Evolutionary conservation across 2,113 vertebrate species (phyloP).

Genomic region (Furnarius figulus): DNA sequence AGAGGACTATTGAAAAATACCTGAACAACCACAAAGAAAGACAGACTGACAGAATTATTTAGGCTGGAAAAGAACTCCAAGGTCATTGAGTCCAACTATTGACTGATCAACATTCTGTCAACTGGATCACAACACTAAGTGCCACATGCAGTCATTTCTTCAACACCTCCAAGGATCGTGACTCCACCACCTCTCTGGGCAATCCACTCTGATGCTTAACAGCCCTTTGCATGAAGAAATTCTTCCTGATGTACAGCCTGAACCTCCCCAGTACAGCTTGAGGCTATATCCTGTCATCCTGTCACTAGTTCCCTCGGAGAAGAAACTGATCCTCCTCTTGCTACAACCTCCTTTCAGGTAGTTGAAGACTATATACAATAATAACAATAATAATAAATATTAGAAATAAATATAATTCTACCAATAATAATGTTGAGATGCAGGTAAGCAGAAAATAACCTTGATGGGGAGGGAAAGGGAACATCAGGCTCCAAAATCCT

Average conservation of each 20-base stretch:
- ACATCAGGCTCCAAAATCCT: background rate
- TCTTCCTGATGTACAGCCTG: background rate
- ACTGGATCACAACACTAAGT: rapidly evolving
- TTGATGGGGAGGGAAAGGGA: background rate
- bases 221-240: background rate
- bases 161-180: background rate
- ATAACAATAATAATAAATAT: background rate
- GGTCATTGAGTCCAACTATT: background rate
- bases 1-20: background rate
- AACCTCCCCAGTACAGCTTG: background rate
- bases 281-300: background rate
- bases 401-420: background rate
- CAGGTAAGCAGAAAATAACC: background rate
- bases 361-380: background rate
- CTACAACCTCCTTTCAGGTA: background rate
- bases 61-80: background rate
- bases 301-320: background rate
- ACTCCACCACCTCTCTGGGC: background rate
- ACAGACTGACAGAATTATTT: background rate
- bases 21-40: background rate
- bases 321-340: background rate
- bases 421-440: background rate
- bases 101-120: background rate
- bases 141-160: background rate
- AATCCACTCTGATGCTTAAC: background rate